phyloP scores from a whole-genome alignment of 2,113 vertebrate genomes.

The Paratilapia polleni region DNA sequence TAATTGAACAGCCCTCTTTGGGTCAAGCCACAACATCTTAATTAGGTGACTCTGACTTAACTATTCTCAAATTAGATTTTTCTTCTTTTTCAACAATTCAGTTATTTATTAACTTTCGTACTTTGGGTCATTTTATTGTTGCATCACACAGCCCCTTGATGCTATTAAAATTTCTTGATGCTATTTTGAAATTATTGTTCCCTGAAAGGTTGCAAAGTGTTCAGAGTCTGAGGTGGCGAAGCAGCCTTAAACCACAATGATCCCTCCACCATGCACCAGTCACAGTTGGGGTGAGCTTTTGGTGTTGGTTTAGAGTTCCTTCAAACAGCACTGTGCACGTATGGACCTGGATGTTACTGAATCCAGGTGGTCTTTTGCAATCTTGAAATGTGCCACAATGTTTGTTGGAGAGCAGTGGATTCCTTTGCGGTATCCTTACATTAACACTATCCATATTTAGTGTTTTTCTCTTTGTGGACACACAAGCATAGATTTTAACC shows the following conservation, averaged over 20 bases:
- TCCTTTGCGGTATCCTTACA: neutral
- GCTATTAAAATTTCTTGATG: neutral
- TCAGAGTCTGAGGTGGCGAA: rapidly evolving
- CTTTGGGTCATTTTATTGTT: neutral
- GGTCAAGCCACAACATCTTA: neutral
- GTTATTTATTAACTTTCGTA: neutral
- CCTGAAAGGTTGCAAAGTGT: neutral
- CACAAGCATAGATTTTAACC: neutral
- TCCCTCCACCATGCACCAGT: neutral
- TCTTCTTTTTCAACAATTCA: too few relatives aligned
- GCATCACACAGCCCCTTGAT: too few relatives aligned
- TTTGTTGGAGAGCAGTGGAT: neutral
- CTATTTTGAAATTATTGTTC: rapidly evolving
- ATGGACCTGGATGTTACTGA: too few relatives aligned
- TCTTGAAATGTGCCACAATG: neutral
- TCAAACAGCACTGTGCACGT: neutral
- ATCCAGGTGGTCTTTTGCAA: neutral
- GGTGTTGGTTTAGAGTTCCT: neutral
- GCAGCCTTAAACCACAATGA: neutral
- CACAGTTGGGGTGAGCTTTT: rapidly evolving
- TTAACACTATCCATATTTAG: neutral
- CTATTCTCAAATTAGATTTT: too few relatives aligned
- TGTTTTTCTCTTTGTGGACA: rapidly evolving
- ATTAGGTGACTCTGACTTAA: too few relatives aligned
- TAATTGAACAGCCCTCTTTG: neutral